phyloP scores from a whole-genome alignment of 2,113 vertebrate species.

The Irena cyanogastra region DNA sequence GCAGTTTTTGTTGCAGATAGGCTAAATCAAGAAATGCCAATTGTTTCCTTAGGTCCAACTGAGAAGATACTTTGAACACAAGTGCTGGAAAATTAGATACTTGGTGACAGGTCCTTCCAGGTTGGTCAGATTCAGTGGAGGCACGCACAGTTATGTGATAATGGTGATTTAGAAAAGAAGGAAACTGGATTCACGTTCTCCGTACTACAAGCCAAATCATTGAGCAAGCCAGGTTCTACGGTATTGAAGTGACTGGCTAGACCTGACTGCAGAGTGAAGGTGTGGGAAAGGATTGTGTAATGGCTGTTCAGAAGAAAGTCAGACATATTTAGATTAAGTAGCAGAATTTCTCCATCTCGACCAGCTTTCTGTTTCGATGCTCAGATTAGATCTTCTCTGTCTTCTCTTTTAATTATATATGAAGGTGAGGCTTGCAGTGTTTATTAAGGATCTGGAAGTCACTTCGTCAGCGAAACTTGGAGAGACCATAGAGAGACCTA shows the following conservation, averaged over 20 bases:
- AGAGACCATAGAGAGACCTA: background rate
- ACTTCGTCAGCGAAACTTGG: background rate
- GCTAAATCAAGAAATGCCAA: background rate
- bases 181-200: background rate
- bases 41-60: background rate
- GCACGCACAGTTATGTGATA: background rate
- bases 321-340: background rate
- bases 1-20: background rate
- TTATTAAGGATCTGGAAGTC: background rate
- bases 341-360: background rate
- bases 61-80: background rate
- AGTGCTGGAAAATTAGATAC: background rate
- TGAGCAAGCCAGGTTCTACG: background rate
- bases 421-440: background rate
- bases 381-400: background rate
- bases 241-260: background rate
- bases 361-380: background rate
- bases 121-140: background rate
- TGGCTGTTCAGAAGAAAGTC: background rate
- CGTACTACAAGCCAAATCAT: background rate
- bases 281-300: background rate
- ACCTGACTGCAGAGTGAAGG: background rate
- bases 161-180: background rate
- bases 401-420: background rate
- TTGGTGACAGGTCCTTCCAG: background rate